phyloP scores from a whole-genome alignment of 2,113 vertebrate genomes.

The Centropus bengalensis region DNA sequence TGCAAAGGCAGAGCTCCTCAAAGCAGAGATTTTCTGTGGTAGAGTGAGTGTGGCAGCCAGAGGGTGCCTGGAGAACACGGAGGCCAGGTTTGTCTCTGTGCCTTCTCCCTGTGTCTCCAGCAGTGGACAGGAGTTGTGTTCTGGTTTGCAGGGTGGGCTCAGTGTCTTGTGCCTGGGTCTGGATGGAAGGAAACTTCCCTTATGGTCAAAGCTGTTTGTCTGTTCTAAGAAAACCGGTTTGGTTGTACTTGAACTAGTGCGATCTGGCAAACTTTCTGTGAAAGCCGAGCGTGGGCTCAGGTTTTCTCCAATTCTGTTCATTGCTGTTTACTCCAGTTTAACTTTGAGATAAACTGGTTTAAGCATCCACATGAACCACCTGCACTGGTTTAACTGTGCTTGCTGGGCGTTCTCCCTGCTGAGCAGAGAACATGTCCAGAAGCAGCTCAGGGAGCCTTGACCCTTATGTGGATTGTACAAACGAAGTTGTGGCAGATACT shows the following conservation, averaged over 20 bases:
- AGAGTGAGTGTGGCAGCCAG: neutral
- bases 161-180: neutral
- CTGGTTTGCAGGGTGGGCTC: neutral
- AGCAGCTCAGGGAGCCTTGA: conserved; percentile 48
- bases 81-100: neutral
- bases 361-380: neutral
- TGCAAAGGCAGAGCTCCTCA: neutral
- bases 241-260: neutral
- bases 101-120: neutral
- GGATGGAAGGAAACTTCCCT: neutral
- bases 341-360: neutral
- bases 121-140: neutral
- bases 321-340: neutral
- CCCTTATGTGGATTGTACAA: neutral
- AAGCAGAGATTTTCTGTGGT: neutral
- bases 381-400: conserved; percentile 3
- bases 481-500: neutral
- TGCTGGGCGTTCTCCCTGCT: neutral
- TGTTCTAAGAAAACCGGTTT: neutral
- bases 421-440: neutral
- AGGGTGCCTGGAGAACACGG: neutral
- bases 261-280: neutral
- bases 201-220: neutral
- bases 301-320: neutral
- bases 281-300: neutral